Evolutionary conservation across 1,140 invertebrate genomes (phyloP), one percentile per base, ranked within the genome.

Genomic region (Ceratina japonica): DNA sequence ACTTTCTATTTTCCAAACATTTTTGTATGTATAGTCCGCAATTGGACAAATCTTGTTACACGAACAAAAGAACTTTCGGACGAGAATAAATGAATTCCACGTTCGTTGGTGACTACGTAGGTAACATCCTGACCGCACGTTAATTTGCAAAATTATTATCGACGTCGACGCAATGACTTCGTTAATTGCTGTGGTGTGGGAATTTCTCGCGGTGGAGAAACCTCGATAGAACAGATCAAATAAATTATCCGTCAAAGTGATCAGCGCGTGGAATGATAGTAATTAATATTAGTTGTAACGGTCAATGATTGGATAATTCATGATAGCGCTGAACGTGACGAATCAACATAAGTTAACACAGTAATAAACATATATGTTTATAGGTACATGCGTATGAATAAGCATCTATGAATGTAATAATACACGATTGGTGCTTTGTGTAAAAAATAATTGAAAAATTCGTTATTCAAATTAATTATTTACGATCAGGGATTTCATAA

Each of bases 231-330:
- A 13, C 24, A 58, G 71, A 77, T 77, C 62, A 77, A 77, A 77
- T 77, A 72, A 72, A 79, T 72, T 24, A 80, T 49, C 65, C 24
- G 54, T 16, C 15, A 20, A 31, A 31, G 20, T 24, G 49, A 10
- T 7, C 58, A 37, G 20, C 5, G 62, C 68, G 27, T 52, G 59
- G 24, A 54, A 49, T 20, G 68, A n/a, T 31, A 31, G 27, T 77
- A 63, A 77, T 63, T 52, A 37, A 49, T n/a, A 77, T 72, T 72
- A 77, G 68, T 70, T 37, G 27, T 24, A 24, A 20, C 49, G 59
- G 62, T 77, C 62, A 77, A 72, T 59, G 58, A 22, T 51, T 44
- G 49, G 18, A 77, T 72, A 77, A 63, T 54, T 72, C 58, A 63
- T 54, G 52, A 63, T 72, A 56, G 15, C 15, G 58, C 27, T 24